These are phyloP conservation scores for Pristionchus arcanus DNA, from an alignment of 2,888 invertebrate species.

Conservation along the genomic window DNA sequence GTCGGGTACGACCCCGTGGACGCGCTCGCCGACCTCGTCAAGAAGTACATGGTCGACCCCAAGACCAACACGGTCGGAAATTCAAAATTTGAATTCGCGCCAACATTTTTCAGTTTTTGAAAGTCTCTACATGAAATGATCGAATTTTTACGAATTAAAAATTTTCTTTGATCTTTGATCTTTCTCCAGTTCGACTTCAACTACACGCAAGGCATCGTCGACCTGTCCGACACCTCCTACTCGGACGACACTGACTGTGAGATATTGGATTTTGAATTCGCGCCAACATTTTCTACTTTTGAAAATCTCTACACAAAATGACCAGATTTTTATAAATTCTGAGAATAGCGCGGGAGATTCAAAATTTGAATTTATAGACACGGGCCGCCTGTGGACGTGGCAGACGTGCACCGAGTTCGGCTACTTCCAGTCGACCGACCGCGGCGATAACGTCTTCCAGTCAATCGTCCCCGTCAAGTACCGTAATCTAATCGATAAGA, in stretches of 20 bases:
- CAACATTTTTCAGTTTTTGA: not conserved
- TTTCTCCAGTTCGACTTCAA: constrained; percentile 18
- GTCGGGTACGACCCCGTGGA: constrained; percentile 9
- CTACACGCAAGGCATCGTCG: constrained; percentile 18
- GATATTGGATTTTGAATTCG: not conserved
- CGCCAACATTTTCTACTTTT: not conserved
- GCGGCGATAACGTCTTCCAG: constrained; percentile 43
- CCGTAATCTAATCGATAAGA: not conserved
- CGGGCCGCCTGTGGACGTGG: constrained; percentile 34
- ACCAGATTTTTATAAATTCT: not conserved
- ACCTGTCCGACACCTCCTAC: not conserved
- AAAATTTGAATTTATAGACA: constrained; percentile 17
- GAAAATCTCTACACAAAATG: not conserved
- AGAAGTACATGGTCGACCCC: not conserved
- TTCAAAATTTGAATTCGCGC: not conserved
- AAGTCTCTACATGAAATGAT: not conserved
- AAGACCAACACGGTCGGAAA: not conserved
- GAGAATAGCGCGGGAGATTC: not conserved
- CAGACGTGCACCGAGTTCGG: constrained; percentile 56
- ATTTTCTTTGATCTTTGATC: not conserved
- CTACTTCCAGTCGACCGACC: constrained; percentile 52
- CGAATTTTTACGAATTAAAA: not conserved
- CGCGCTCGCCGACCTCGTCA: constrained; percentile 15
- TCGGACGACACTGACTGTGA: not conserved
- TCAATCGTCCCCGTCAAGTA: constrained; percentile 28